Percentiles rank a stretch among this genome's conserved stretches.
These are phyloP conservation scores for Dasyurus viverrinus DNA, from an alignment of 2,113 vertebrate genomes.

Conservation along the genomic window DNA sequence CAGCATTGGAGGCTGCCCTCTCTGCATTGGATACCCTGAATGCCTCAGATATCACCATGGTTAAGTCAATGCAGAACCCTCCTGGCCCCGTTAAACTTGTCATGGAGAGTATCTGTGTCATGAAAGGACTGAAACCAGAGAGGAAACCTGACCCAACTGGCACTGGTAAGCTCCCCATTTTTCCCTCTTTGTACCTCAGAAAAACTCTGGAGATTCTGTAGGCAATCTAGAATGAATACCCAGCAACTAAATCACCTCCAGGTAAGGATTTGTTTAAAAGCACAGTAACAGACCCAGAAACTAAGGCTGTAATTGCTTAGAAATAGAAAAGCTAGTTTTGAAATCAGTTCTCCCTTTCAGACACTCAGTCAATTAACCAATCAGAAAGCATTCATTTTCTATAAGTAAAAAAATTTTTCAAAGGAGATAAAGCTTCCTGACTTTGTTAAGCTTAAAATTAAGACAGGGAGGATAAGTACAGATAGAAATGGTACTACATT, in stretches of 20 bases:
- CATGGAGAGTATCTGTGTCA: constrained; percentile 96
- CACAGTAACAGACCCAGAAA: not conserved
- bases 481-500: not conserved
- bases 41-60: constrained; percentile 91
- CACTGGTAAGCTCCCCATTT: constrained; percentile 83
- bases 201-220: not conserved
- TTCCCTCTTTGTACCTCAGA: accelerated
- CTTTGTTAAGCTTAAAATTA: not conserved
- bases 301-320: not conserved
- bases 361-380: not conserved
- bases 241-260: not conserved
- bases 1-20: constrained; percentile 90
- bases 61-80: constrained; percentile 96
- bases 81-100: constrained; percentile 93
- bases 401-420: not conserved
- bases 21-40: constrained; percentile 93
- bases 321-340: not conserved
- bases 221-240: not conserved
- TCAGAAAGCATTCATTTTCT: not conserved
- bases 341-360: not conserved
- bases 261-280: not conserved
- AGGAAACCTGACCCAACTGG: constrained; percentile 93
- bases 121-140: constrained; percentile 92
- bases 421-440: not conserved
- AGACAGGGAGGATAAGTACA: not conserved